phyloP scores from a whole-genome alignment of 2,797 vertebrate species.

The Spinibarbus caldwelli region DNA sequence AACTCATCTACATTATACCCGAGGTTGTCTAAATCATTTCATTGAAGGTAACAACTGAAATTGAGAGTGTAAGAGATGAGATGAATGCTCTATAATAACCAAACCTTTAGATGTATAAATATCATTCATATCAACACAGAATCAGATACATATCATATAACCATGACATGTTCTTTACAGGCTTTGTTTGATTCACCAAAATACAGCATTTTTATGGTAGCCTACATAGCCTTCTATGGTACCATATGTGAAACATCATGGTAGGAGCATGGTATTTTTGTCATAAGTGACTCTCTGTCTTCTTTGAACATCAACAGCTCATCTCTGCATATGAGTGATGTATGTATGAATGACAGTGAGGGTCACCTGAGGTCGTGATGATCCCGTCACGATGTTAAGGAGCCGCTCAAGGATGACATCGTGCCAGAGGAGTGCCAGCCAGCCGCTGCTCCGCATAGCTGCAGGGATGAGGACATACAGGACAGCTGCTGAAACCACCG shows the following conservation, averaged over 20 bases:
- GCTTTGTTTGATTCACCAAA: not conserved
- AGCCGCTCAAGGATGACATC: conserved; percentile 59
- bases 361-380: conserved; percentile 67
- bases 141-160: not conserved
- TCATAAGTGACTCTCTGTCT: not conserved
- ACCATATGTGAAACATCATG: not conserved
- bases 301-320: too few species aligned
- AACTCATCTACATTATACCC: not conserved
- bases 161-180: not conserved
- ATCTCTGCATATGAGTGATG: not conserved
- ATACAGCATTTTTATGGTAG: too few species aligned
- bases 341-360: not conserved
- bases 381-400: conserved; percentile 57
- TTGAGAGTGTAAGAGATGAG: not conserved
- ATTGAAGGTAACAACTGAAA: not conserved
- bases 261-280: not conserved
- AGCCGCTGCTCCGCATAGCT: conserved; percentile 51
- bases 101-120: not conserved
- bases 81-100: not conserved
- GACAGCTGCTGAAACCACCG: conserved; percentile 39
- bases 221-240: not conserved
- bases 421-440: conserved; percentile 65
- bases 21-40: not conserved
- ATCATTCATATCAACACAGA: not conserved
- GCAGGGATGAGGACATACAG: conserved; percentile 56